Evolutionary conservation across 2,113 vertebrate species (phyloP).

Genomic region (Zosterops pallidus): DNA sequence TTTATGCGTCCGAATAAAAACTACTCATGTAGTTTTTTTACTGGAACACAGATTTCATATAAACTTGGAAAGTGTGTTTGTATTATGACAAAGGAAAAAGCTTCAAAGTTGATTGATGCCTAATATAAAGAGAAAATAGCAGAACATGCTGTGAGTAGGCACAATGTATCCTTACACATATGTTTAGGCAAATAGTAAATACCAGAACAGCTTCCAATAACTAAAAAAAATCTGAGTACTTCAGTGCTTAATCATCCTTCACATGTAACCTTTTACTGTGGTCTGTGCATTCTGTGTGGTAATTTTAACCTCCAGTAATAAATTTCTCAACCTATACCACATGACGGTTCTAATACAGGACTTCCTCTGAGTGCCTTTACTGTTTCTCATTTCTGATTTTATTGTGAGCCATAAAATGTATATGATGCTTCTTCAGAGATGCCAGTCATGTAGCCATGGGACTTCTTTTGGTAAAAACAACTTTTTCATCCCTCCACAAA

Average conservation of each 20-base stretch:
- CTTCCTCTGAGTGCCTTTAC: background rate
- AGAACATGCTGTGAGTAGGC: constrained; percentile 5
- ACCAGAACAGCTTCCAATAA: background rate
- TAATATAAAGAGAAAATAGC: background rate
- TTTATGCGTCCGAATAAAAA: background rate
- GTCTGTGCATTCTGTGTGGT: background rate
- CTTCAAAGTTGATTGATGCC: background rate
- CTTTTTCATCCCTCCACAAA: background rate
- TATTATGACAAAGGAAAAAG: background rate
- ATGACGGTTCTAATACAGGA: background rate
- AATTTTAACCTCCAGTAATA: background rate
- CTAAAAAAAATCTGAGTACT: background rate
- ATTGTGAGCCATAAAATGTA: background rate
- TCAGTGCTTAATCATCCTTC: background rate
- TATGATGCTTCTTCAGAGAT: background rate
- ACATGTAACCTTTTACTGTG: background rate
- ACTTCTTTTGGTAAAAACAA: background rate
- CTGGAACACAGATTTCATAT: background rate
- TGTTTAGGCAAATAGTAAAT: background rate
- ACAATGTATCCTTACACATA: background rate
- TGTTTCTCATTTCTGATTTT: background rate
- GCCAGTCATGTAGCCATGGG: background rate
- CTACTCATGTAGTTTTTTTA: background rate
- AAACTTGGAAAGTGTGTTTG: background rate
- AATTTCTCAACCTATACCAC: background rate